Base-by-base conservation (phyloP, 2,113 vertebrate species). In the Fulmarus glacialis region DNA sequence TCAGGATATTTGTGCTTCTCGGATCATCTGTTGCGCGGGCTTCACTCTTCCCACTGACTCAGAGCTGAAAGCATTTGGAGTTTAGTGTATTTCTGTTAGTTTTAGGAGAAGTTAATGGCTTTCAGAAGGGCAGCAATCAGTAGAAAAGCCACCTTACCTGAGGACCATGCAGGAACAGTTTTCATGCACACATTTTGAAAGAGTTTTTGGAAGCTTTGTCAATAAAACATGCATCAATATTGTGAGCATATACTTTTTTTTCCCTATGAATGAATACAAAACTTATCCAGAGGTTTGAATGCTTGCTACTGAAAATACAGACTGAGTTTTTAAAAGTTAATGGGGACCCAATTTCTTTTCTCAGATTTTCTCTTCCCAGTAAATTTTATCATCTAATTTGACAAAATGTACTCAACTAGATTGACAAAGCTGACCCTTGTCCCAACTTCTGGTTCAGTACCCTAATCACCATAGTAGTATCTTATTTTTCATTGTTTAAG, bases 201-300 rank as follows among this genome's bases (percentile, higher is more conserved):
- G 17, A 59, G 6, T 1, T 73, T 94, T 58, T 58, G 42, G 24
- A 74, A 58, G 5, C 3, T 29, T 90, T 82, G 22, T 50, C 32
- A 18, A 32, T 59, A 78, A 87, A 74, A 14, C 2, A 17, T 29
- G 4, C 6, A 23, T 21, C 9, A 0, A 42, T 67, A 53, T 13
- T 40, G 8, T 2, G 0, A 82, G 3, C 9, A 8, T 32, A n/a
- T 21, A 23, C 12, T 45, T 32, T 56, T 48, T 32, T 32, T 56
- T 53, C 60, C 27, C 15, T 30, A 6, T 40, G 26, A 48, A 70
- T 0, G 0, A 67, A 43, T 32, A n/a, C 1, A 55, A 74, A 72
- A 34, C 3, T 70, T 40, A 58, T 16, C 34, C 30, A 50, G 38
- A 60, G 7, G 9, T 40, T 91, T 82, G 50, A 73, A 48, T 52